Conservation (phyloP, 2,113 vertebrate genomes). For the Ia io region DNA sequence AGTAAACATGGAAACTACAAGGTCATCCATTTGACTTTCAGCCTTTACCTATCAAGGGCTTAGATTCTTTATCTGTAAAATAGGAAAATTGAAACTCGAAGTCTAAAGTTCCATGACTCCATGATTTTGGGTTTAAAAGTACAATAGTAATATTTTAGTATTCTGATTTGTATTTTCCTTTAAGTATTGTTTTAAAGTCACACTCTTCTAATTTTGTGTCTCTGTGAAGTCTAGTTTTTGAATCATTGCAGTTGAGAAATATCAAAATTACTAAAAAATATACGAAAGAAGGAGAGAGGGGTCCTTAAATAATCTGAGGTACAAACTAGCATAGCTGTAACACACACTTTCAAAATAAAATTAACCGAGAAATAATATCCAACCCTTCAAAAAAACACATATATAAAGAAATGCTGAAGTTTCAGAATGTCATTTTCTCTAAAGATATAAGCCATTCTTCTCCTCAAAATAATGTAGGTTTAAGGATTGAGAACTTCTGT, state of each 20-base stretch:
- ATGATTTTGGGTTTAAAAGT: neutral
- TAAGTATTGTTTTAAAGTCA: neutral
- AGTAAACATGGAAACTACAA: neutral
- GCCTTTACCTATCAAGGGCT: neutral
- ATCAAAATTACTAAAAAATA: neutral
- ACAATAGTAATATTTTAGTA: neutral
- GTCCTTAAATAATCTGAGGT: neutral
- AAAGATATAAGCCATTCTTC: neutral
- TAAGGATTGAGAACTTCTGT: neutral
- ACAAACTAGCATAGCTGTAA: neutral
- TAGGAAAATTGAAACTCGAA: neutral
- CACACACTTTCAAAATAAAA: conserved; percentile 9
- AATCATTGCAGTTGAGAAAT: neutral
- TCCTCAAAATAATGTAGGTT: neutral
- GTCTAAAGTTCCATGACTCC: neutral
- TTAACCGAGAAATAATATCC: neutral
- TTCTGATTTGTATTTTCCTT: neutral
- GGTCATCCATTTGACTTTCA: neutral
- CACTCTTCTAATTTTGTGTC: conserved; percentile 7
- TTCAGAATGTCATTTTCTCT: neutral
- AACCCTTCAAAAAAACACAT: neutral
- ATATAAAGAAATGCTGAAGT: neutral
- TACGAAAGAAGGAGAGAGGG: neutral
- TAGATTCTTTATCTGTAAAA: neutral
- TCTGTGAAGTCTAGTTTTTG: neutral